Percentiles rank a stretch among this genome's conserved stretches.
Conservation (phyloP, 23 tunicate genomes). For the Diplosoma virens region DNA sequence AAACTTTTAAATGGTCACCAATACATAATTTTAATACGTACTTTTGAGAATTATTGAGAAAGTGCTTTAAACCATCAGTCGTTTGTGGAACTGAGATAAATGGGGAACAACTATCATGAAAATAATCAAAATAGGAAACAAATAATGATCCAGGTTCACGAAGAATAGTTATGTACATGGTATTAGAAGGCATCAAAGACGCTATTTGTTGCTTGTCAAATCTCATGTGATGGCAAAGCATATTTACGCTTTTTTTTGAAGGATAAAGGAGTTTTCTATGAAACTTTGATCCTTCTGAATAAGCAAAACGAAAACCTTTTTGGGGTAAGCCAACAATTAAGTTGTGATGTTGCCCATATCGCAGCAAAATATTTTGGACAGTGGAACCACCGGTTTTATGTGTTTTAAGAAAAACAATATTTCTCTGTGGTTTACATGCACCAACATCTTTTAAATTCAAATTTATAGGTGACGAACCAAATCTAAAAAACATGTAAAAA, state of each 20-base stretch:
- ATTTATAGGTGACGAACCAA: no score
- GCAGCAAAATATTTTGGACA: conserved; percentile 67
- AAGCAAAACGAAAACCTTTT: conserved; percentile 41
- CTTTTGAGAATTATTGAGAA: conserved; percentile 23
- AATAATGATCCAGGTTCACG: conserved; percentile 45
- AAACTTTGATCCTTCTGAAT: conserved; percentile 41
- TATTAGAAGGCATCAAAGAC: conserved; percentile 34
- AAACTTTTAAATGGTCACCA: no score
- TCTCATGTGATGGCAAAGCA: conserved; percentile 66
- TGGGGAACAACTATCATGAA: conserved; percentile 19
- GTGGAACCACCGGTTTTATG: conserved; percentile 89
- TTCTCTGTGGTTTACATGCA: conserved; percentile 37
- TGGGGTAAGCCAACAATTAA: conserved; percentile 61
- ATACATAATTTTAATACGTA: neutral
- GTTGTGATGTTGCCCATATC: conserved; percentile 52
- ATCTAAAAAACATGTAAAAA: no score
- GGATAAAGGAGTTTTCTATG: conserved; percentile 14
- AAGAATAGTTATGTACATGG: conserved; percentile 41
- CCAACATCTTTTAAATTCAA: no score
- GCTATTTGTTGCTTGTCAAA: conserved; percentile 19
- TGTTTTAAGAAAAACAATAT: conserved; percentile 75
- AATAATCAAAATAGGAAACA: conserved; percentile 49
- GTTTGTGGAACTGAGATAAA: conserved; percentile 26
- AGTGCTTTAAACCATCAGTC: conserved; percentile 1
- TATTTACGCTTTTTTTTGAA: conserved; percentile 14